Evolutionary conservation across 35 echinoderm and acorn worm genomes (phyloP), one percentile per base, ranked within the genome.

Genomic region (Hemicentrotus pulcherrimus): DNA sequence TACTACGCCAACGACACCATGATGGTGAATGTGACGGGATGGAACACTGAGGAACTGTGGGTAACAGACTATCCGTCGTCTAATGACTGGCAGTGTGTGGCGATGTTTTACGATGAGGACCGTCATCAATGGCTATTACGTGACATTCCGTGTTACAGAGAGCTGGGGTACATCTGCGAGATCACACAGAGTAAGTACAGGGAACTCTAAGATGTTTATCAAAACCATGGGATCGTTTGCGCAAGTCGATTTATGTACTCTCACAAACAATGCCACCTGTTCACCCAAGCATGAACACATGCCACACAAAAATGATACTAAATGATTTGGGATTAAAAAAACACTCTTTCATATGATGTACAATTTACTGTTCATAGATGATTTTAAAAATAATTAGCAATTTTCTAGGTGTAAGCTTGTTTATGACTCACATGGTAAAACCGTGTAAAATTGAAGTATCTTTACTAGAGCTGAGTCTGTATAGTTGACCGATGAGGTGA

Each of bases 161-260:
- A 47, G 9, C 89, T 92, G 11, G 94, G 96, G 61, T 97, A 95
- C 33, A 46, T 97, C 91, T 97, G 96, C 88, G 96, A 97, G 91
- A 92, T 95, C 55, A 95, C 94, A 32, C 47, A 93, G 92, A 86
- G 96, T 97, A 59, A 32, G 96, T 95, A 14, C 9, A 7, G 11
- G 11, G 52, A 16, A 16, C 22, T 52, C 59, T 47, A 47, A 87
- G 52, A 41, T 41, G 35, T 41, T 41, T 41, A 41, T 41, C 1
- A 41, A 41, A 41, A 41, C 35, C 35, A 41, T 1, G 35, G 35
- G 35, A 41, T 41, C 3, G 35, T 41, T 41, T 41, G 35, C 35
- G 35, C 35, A 41, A 41, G 35, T 41, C 3, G 35, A 41, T 41
- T 41, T 41, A 1, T 41, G 35, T 41, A 41, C 35, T 41, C 35